Conservation (phyloP, 2,888 invertebrate genomes). For the Embidobia sp. region DNA sequence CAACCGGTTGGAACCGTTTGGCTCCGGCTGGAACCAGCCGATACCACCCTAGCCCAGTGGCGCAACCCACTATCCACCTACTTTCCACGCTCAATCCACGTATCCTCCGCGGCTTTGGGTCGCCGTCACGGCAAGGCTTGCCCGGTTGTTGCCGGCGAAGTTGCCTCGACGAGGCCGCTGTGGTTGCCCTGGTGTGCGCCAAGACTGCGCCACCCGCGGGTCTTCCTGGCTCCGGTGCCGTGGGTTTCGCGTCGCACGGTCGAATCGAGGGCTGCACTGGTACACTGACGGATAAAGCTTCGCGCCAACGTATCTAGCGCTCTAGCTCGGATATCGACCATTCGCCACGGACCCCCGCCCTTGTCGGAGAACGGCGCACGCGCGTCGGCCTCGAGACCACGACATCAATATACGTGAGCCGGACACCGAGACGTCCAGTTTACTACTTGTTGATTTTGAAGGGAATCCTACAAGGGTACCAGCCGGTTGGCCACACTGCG, state of each 20-base stretch:
- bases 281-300: constrained; percentile 72
- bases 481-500: constrained; percentile 5
- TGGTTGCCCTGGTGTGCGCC: constrained; percentile 1
- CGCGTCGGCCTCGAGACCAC: constrained; percentile 75
- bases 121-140: constrained; percentile 16
- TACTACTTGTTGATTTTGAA: constrained; percentile 63
- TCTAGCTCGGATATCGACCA: constrained; percentile 80
- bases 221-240: constrained; percentile 3
- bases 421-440: constrained; percentile 47
- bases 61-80: too few species aligned
- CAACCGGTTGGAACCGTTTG: constrained; percentile 52
- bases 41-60: too few species aligned
- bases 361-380: constrained; percentile 66
- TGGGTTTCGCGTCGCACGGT: background rate
- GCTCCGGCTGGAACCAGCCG: too few species aligned
- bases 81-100: constrained; percentile 20
- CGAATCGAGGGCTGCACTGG: constrained; percentile 65
- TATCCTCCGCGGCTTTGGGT: background rate
- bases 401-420: constrained; percentile 74
- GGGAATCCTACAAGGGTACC: background rate
- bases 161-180: too few species aligned
- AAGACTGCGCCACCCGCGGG: constrained; percentile 1
- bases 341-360: constrained; percentile 77
- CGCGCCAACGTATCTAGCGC: constrained; percentile 76
- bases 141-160: constrained; percentile 12